Percentiles rank a stretch among this genome's conserved stretches.
Evolutionary conservation across 1,140 invertebrate genomes (phyloP).

Genomic region (Drosophila sp.): DNA sequence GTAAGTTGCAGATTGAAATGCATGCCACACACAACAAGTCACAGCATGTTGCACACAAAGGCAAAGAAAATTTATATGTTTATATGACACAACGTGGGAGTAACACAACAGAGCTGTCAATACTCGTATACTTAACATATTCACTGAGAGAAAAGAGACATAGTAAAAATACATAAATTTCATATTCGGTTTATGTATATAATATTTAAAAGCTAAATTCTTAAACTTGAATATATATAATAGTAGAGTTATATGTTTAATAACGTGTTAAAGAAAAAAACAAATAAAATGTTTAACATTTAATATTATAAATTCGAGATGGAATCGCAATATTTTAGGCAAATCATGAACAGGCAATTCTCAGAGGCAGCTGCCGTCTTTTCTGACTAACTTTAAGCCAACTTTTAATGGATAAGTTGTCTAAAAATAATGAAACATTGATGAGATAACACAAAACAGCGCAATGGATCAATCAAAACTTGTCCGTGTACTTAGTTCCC

Average conservation of each 20-base stretch:
- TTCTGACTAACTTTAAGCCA: conserved; percentile 8
- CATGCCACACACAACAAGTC: conserved; percentile 23
- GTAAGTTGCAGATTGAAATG: conserved; percentile 8
- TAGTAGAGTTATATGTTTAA: conserved; percentile 16
- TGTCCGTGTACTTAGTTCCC: conserved; percentile 29
- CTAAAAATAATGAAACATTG: conserved; percentile 37
- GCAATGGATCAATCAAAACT: conserved; percentile 58
- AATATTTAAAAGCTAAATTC: no score
- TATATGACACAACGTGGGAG: background rate
- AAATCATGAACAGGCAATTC: no score
- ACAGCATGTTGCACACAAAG: conserved; percentile 17
- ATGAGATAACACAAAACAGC: conserved; percentile 30
- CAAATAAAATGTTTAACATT: no score
- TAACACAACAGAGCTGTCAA: conserved; percentile 7
- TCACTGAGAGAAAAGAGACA: no score
- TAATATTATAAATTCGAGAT: no score
- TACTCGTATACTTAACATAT: background rate
- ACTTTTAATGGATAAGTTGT: conserved; percentile 20
- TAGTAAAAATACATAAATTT: no score
- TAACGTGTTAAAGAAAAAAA: no score
- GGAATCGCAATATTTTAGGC: conserved; percentile 1
- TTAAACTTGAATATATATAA: conserved; percentile 2
- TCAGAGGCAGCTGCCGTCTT: background rate
- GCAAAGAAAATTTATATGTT: background rate
- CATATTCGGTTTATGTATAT: no score